These are phyloP conservation scores for Operophtera brumata DNA, from an alignment of 2,888 invertebrate genomes.

Conservation along the genomic window DNA sequence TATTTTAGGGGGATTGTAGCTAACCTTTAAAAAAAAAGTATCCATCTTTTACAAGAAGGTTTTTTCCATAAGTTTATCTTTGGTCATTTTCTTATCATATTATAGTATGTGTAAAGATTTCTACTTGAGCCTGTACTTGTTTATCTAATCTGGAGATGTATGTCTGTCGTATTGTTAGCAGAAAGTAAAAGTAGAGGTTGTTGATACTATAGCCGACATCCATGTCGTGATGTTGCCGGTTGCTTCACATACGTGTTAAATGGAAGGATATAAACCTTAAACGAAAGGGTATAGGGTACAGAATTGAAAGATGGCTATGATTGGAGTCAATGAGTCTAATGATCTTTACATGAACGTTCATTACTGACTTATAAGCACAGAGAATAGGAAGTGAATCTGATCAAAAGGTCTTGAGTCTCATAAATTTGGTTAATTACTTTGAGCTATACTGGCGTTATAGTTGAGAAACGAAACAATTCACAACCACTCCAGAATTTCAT, in stretches of 20 bases:
- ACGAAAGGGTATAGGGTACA: constrained; percentile 13
- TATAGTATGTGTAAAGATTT: not conserved
- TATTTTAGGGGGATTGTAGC: too few relatives aligned
- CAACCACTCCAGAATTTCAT: too few relatives aligned
- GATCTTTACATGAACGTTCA: constrained; percentile 13
- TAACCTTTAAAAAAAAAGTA: too few relatives aligned
- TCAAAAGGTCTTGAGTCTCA: too few relatives aligned
- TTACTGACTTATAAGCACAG: not conserved
- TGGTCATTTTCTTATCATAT: not conserved
- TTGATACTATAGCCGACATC: constrained; percentile 55
- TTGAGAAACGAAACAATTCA: too few relatives aligned
- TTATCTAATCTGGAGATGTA: constrained; percentile 5
- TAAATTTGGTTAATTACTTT: too few relatives aligned
- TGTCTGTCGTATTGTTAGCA: constrained; percentile 28
- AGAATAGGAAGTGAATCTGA: constrained; percentile 2
- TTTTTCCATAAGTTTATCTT: too few relatives aligned
- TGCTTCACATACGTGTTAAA: constrained; percentile 27
- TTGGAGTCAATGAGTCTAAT: constrained; percentile 27
- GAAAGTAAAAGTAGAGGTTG: constrained; percentile 62
- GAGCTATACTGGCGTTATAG: too few relatives aligned
- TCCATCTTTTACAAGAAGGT: too few relatives aligned
- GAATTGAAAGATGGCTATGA: not conserved
- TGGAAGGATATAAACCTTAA: constrained; percentile 13
- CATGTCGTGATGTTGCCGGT: constrained; percentile 42
- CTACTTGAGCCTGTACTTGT: not conserved